phyloP scores from a whole-genome alignment of 1,140 invertebrate species.

The Ericerus pela region DNA sequence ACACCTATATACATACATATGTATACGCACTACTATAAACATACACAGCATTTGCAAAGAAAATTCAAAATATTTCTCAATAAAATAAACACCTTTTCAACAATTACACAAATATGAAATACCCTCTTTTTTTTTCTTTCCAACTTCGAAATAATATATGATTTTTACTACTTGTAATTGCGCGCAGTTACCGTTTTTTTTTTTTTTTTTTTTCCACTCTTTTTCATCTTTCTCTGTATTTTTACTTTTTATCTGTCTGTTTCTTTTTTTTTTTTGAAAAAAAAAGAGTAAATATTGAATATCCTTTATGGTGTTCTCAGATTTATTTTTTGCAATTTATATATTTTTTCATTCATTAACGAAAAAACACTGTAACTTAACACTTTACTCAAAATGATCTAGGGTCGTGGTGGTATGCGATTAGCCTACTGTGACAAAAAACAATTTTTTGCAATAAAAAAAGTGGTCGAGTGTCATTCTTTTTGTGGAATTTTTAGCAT shows the following conservation, averaged over 20 bases:
- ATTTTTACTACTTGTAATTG: not conserved
- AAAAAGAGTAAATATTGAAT: conserved; percentile 5
- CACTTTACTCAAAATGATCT: conserved; percentile 9
- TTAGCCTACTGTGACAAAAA: too few relatives aligned
- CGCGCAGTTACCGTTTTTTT: not conserved
- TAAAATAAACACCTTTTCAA: not conserved
- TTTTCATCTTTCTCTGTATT: too few relatives aligned
- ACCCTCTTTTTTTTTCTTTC: not conserved
- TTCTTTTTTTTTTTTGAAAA: not conserved
- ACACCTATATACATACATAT: too few relatives aligned
- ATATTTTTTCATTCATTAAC: not conserved
- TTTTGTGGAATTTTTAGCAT: too few relatives aligned
- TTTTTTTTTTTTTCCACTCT: not conserved
- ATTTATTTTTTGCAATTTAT: not conserved
- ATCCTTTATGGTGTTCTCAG: not conserved
- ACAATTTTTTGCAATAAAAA: not conserved
- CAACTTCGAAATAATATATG: not conserved
- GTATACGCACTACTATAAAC: too few relatives aligned
- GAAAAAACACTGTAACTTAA: conserved; percentile 6
- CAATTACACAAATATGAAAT: not conserved
- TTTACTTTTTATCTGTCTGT: too few relatives aligned
- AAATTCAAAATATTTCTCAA: not conserved
- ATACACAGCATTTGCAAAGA: too few relatives aligned
- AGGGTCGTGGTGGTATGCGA: too few relatives aligned
- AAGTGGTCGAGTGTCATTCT: too few relatives aligned